Percentiles rank a stretch among this genome's conserved stretches.
Evolutionary conservation across 2,113 vertebrate species (phyloP).

Genomic region (Eidolon helvum): DNA sequence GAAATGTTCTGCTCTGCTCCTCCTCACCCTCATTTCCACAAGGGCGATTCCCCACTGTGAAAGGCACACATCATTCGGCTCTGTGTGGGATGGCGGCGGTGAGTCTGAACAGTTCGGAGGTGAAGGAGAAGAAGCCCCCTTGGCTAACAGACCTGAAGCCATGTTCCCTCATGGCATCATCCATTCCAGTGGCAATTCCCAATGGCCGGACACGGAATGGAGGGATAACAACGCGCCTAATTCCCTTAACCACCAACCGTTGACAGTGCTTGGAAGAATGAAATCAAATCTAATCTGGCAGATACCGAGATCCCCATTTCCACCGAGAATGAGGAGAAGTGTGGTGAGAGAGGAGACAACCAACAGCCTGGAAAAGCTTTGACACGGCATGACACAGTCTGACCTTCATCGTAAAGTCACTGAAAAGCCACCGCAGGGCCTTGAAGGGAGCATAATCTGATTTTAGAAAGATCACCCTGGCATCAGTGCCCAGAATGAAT

Average conservation of each 20-base stretch:
- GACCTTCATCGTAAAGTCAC: not conserved
- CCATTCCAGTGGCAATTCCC: not conserved
- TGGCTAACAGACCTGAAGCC: not conserved
- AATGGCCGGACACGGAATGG: not conserved
- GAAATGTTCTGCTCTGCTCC: not conserved
- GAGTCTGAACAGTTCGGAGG: not conserved
- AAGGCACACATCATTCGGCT: not conserved
- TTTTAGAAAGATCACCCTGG: not conserved
- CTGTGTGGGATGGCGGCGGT: accelerated
- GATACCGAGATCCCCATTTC: not conserved
- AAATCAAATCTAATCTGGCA: not conserved
- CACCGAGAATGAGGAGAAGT: not conserved
- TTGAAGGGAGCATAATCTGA: not conserved
- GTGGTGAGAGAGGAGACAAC: not conserved
- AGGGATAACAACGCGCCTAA: not conserved
- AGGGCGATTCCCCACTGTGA: not conserved
- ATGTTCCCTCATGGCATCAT: not conserved
- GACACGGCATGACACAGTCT: not conserved
- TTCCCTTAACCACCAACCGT: not conserved
- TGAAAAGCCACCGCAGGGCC: not conserved
- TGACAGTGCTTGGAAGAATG: not conserved
- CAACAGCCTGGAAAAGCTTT: not conserved
- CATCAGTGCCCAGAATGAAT: not conserved
- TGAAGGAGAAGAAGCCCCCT: not conserved
- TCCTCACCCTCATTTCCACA: not conserved